Base-by-base conservation (phyloP, 2,797 vertebrate genomes). In the Perodicticus potto region DNA sequence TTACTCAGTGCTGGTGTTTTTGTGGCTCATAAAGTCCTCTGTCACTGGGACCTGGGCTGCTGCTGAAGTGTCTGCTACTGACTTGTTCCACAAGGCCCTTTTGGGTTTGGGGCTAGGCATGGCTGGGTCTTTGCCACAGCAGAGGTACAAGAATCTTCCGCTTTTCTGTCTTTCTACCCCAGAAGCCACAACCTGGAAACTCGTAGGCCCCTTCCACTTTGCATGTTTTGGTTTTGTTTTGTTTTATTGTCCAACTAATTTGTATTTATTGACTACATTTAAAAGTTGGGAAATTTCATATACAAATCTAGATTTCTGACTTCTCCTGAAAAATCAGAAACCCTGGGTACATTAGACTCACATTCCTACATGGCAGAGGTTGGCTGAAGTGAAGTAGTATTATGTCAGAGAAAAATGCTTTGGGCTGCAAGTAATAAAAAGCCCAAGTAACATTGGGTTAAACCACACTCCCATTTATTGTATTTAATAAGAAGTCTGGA, bases 401-500 rank as follows among this genome's bases (percentile, higher is more conserved):
- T 43, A 1, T 73, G 34, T 91, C 27, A 29, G 7, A 84, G 45
- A 67, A 40, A 57, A 91, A 23, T 57, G 74, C 61, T 82, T 91
- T 65, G 12, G 63, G 29, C 65, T 19, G 72, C 72, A 73, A 82
- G 16, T 76, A 82, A 82, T 32, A 63, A 82, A 87, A 70, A 87
- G 2, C 19, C 32, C 63, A 55, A 4, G 17, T 43, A 29, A 5
- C 16, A 77, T 3, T 40, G 37, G 5, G n/a, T 43, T 53, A 84
- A 70, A 49, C 57, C 40, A n/a, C 69, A 80, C 17, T 53, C 55
- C 37, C 3, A 23, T 22, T 84, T 73, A 49, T 29, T 53, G 29
- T 59, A 65, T 78, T 88, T 80, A 91, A 61, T 9, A 72, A 84
- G 63, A 91, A 93, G 57, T 43, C 72, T 80, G 29, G 55, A 84